These are phyloP conservation scores for Anisognathus igniventris DNA, from an alignment of 2,797 vertebrate species.

Conservation along the genomic window DNA sequence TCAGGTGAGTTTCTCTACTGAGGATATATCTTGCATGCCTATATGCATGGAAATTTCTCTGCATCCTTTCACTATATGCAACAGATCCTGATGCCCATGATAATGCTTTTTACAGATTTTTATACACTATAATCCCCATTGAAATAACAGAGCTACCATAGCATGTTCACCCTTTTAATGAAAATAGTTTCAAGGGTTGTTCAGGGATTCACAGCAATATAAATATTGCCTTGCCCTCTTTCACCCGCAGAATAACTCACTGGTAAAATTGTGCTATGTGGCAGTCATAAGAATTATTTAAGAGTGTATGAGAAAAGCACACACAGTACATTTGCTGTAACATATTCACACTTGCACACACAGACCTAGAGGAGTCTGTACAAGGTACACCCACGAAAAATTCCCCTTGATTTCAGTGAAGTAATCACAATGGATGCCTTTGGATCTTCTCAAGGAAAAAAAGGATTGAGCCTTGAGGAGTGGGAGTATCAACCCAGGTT, in stretches of 20 bases:
- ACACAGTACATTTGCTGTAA: not conserved
- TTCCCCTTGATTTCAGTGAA: not conserved
- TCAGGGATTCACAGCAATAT: not conserved
- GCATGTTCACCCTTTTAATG: not conserved
- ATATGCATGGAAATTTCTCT: not conserved
- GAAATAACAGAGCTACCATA: not conserved
- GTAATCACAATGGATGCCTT: not conserved
- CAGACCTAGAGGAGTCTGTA: not conserved
- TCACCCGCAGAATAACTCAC: not conserved
- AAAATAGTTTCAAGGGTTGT: not conserved
- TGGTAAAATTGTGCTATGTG: not conserved
- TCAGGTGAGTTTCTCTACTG: not conserved
- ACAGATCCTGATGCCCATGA: not conserved
- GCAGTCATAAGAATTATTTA: not conserved
- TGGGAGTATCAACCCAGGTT: not conserved
- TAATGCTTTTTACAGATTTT: not conserved
- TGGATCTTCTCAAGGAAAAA: not conserved
- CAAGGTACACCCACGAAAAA: accelerated
- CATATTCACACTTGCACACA: not conserved
- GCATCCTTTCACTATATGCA: not conserved
- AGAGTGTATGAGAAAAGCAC: not conserved
- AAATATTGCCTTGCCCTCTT: not conserved
- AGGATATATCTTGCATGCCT: not conserved
- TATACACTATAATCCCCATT: not conserved
- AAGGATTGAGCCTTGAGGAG: not conserved